phyloP scores from a whole-genome alignment of 2,797 vertebrate species.

The Xerus rutilus region DNA sequence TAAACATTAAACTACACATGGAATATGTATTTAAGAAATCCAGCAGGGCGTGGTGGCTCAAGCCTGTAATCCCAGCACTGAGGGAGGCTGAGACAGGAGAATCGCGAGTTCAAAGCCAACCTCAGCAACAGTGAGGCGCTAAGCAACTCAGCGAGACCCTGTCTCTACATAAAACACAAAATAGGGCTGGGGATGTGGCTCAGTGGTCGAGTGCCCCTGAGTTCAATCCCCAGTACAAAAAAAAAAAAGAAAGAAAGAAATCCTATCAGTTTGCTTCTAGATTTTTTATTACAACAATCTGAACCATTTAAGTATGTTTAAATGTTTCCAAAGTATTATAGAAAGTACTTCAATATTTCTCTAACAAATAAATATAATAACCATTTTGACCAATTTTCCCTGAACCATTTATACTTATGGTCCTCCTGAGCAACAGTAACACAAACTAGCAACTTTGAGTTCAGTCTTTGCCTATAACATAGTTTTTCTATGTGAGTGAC shows the following conservation, averaged over 20 bases:
- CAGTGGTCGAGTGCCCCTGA: too few relatives aligned
- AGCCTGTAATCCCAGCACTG: too few relatives aligned
- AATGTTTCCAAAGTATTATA: not conserved
- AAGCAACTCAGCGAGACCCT: too few relatives aligned
- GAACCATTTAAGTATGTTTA: not conserved
- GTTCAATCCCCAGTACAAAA: too few relatives aligned
- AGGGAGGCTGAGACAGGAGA: too few relatives aligned
- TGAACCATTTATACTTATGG: not conserved
- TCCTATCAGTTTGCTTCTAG: not conserved
- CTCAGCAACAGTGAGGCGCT: too few relatives aligned
- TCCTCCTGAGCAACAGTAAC: not conserved
- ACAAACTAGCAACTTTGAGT: not conserved
- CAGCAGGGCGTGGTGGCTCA: too few relatives aligned
- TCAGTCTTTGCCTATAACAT: not conserved
- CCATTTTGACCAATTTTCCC: not conserved
- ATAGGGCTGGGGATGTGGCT: too few relatives aligned
- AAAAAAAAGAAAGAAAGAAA: not conserved
- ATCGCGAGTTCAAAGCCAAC: too few relatives aligned
- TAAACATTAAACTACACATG: constrained; percentile 15
- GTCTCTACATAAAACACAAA: too few relatives aligned
- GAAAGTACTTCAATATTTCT: constrained; percentile 4
- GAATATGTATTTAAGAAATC: constrained; percentile 37
- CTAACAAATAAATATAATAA: not conserved
- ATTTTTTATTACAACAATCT: constrained; percentile 19
- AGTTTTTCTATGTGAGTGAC: not conserved